Base-by-base conservation (phyloP, 2,888 invertebrate genomes). In the Sceliomorpha sp. region DNA sequence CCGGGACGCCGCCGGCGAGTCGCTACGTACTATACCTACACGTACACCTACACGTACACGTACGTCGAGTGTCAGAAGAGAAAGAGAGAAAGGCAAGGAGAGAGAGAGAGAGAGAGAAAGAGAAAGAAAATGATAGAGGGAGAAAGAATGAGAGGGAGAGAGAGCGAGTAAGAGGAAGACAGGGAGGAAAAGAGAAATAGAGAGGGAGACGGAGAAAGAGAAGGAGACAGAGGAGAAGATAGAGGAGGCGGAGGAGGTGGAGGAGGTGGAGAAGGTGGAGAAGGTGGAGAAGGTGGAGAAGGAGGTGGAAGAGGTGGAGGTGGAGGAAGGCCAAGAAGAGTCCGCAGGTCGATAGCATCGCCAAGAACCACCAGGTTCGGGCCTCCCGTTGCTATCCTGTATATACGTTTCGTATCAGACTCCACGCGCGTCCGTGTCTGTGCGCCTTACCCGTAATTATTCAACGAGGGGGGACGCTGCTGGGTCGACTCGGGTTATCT, bases 391-490 rank as follows among this genome's bases (percentile, higher is more conserved):
- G 75, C 74, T 72, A 60, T 68, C 55, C 73, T 36, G 48, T 50
- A 50, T 68, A 60, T 68, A 68, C 68, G 12, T n/a, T 42, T 37
- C 50, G 64, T 44, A 55, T 64, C 42, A 50, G 26, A 26, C 66
- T 67, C 70, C 51, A 73, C 48, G 72, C 69, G 77, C 69, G 72
- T 50, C 42, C 64, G 53, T 69, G 62, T 64, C 67, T 73, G 70
- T 73, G 74, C 74, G 77, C 80, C 81, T 83, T 83, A 81, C 81
- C 82, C 83, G 85, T 86, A 87, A 87, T 87, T 87, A 87, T 87
- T 87, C 86, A 87, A 84, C 85, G 79, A 79, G n/a, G 77, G 73
- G 76, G 79, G 77, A 79, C 78, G 77, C 75, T 59, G 71, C 70
- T 70, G 78, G 80, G 78, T 80, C 81, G 77, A 77, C 75, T 78